phyloP scores from a whole-genome alignment of 2,113 vertebrate species.

The Oncorhynchus nerka region DNA sequence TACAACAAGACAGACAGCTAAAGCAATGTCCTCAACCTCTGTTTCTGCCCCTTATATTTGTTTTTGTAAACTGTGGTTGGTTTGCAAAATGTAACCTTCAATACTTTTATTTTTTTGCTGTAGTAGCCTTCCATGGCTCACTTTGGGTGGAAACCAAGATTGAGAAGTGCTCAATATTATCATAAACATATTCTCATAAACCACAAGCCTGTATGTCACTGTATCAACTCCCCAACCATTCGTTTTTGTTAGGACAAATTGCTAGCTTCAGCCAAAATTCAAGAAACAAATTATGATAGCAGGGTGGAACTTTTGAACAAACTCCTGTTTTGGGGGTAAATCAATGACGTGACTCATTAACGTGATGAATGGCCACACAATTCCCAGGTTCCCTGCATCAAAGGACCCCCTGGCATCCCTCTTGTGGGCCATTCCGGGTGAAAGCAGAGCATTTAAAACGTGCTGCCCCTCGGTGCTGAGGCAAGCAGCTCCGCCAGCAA shows the following conservation, averaged over 20 bases:
- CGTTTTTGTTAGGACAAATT: neutral
- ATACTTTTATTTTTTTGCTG: too few relatives aligned
- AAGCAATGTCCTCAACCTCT: too few relatives aligned
- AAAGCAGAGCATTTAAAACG: conserved; percentile 57
- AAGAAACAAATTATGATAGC: conserved; percentile 36
- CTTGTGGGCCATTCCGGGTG: conserved; percentile 54
- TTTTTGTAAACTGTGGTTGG: too few relatives aligned
- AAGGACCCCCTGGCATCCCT: conserved; percentile 30
- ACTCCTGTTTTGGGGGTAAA: conserved; percentile 48
- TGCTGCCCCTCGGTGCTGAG: conserved; percentile 61
- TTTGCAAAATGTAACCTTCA: too few relatives aligned
- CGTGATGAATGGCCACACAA: conserved; percentile 61
- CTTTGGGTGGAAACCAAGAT: too few relatives aligned
- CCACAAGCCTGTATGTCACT: neutral
- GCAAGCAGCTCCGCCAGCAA: conserved; percentile 59
- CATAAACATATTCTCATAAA: too few relatives aligned
- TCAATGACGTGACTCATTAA: conserved; percentile 69
- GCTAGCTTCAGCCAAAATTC: conserved; percentile 48
- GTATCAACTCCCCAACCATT: neutral
- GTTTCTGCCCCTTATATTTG: too few relatives aligned
- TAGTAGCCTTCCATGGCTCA: too few relatives aligned
- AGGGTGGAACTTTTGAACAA: neutral
- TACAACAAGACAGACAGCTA: too few relatives aligned
- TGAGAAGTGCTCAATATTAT: too few relatives aligned
- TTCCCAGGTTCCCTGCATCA: conserved; percentile 45